Evolutionary conservation across 2,888 invertebrate genomes (phyloP).

Genomic region (Temnothorax rugatulus): DNA sequence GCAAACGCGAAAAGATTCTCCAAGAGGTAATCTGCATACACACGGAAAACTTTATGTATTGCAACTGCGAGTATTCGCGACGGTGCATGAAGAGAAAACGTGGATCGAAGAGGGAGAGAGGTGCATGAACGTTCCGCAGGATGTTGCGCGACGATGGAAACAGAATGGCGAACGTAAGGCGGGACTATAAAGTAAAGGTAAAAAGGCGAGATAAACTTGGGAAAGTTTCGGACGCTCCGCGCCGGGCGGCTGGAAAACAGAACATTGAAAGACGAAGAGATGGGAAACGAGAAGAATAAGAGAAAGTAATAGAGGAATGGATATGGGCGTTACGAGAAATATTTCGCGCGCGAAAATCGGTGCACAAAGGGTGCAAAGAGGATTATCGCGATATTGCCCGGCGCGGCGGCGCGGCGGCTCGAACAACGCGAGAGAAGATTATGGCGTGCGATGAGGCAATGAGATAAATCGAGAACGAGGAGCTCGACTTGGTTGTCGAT

Average conservation of each 20-base stretch:
- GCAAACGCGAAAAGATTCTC: conserved; percentile 43
- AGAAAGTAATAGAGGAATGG: conserved; percentile 27
- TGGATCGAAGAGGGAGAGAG: neutral
- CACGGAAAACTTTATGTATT: conserved; percentile 42
- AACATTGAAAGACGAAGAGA: neutral
- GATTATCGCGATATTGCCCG: conserved; percentile 28
- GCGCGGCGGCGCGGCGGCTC: neutral
- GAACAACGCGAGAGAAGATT: conserved; percentile 13
- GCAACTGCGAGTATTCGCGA: conserved; percentile 31
- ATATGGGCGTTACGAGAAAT: conserved; percentile 22
- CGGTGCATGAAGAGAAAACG: neutral
- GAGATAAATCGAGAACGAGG: conserved; percentile 9
- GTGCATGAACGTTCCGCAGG: neutral
- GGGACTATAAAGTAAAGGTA: conserved; percentile 36
- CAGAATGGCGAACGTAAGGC: conserved; percentile 35
- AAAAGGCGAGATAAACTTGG: conserved; percentile 43
- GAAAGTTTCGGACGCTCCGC: conserved; percentile 24
- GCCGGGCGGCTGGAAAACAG: neutral
- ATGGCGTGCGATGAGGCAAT: conserved; percentile 35
- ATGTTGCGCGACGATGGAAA: conserved; percentile 42
- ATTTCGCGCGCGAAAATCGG: conserved; percentile 32
- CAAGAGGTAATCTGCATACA: conserved; percentile 49
- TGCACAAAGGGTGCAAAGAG: neutral
- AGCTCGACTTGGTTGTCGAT: conserved; percentile 17
- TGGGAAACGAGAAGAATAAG: neutral